Percentiles rank a stretch among this genome's conserved stretches.
Evolutionary conservation across 2,888 invertebrate species (phyloP).

Genomic region (Trachelus tabidus): DNA sequence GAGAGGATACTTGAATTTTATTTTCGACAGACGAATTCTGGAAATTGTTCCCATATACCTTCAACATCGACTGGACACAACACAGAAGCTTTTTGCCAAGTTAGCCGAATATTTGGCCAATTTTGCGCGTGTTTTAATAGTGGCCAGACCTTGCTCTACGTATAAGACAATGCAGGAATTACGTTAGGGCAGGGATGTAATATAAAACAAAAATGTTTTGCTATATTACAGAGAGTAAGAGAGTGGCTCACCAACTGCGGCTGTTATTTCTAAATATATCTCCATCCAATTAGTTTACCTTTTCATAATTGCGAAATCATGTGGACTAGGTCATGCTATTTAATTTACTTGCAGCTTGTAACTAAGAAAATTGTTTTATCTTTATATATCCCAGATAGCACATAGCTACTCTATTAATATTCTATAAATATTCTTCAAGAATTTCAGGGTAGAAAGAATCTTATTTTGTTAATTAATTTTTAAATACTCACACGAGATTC

Average conservation of each 20-base stretch:
- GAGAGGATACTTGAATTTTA: too few relatives aligned
- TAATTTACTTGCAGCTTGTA: background rate
- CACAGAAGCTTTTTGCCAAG: slow-evolving; percentile 8
- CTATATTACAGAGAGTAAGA: background rate
- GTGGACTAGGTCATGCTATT: background rate
- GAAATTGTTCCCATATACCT: background rate
- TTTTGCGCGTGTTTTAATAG: slow-evolving; percentile 47
- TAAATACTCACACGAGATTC: too few relatives aligned
- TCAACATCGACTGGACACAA: background rate
- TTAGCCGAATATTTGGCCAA: slow-evolving; percentile 47
- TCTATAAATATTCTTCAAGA: too few relatives aligned
- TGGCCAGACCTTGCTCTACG: background rate
- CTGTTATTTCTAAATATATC: background rate
- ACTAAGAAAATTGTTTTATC: background rate
- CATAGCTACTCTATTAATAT: too few relatives aligned
- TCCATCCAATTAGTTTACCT: background rate
- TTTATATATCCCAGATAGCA: background rate
- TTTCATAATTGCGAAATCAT: background rate
- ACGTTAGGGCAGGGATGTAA: background rate
- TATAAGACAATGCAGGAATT: background rate
- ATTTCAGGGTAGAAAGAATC: too few relatives aligned
- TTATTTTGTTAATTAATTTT: too few relatives aligned
- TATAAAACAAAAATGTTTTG: background rate
- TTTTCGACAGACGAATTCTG: background rate
- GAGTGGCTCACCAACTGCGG: background rate